Base-by-base conservation (phyloP, 2,797 vertebrate genomes). In the Rhinichthys osculus region DNA sequence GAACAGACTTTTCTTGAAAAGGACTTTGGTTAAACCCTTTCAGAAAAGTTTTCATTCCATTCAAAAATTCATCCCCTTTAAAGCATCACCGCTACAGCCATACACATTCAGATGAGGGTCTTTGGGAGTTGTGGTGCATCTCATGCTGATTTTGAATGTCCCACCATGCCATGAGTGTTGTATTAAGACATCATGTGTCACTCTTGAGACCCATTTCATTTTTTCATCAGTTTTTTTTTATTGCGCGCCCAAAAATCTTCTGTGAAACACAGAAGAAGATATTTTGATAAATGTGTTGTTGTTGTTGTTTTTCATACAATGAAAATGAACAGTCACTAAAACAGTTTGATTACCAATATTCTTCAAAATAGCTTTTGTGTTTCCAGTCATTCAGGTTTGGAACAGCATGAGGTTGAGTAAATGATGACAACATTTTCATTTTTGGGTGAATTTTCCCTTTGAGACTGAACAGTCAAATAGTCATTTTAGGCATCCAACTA, bases 81-180 rank as follows among this genome's bases (percentile, higher is more conserved):
- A 67, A 67, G 30, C 66, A 69, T 17, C 33, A 21, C 66, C n/a
- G 7, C 33, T 69, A 19, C 17, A 10, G 44, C 72, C 27, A 19
- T 52, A 21, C n/a, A 33, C 9, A 74, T 74, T 44, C 7, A 30
- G 14, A 52, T 74, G 47, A 47, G 33, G 5, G 0, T 47, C 40
- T 42, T 71, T 42, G 21, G 38, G 6, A n/a, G 21, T 27, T 73
- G 33, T 69, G 66, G 19, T 21, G 19, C 35, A 19, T 33, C 6
- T 71, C 5, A n/a, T 71, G 38, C 11, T 71, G 69, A n/a, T 42
- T 71, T 42, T 71, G 69, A 71, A 42, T 44, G 66, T 69, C 35
- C 33, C 16, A 69, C 30, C 17, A 38, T 69, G 33, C 30, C 8
- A 38, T 69, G 33, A 69, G 14, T 4, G 7, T 38, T 69, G 33